Base-by-base conservation (phyloP, 2,888 invertebrate genomes). In the Callosobruchus maculatus region DNA sequence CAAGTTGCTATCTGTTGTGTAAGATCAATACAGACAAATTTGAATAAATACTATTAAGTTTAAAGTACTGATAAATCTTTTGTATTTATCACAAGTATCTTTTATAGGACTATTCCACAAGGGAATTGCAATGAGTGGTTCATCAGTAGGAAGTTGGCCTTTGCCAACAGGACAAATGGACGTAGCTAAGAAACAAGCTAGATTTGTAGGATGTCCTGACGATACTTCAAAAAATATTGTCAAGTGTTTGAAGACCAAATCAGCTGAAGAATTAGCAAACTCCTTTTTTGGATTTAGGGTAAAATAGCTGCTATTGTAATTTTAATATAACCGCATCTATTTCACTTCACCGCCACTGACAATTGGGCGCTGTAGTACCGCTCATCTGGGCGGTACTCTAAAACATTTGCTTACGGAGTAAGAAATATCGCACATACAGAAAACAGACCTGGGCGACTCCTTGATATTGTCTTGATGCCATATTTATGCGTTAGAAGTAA, bases 101-200 rank as follows among this genome's bases (percentile, higher is more conserved):
- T 73, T 82, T 72, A 20, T 81, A 91, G 92, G 91, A 71, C 86
- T 94, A 0, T 94, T 94, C 84, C 93, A 94, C 82, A 89, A 91
- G 73, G 93, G 89, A 0, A 91, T 94, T 21, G 89, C 91, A 0
- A 91, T 92, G 90, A 93, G 93, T 80, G 93, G 91, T 0, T 89
- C 93, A 0, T 88, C 89, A 0, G 87, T 89, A 0, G 88, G 88
- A 0, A 90, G 91, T 70, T 88, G 88, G 83, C 87, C 89, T 0
- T 84, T 91, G 13, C 89, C 90, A 0, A 77, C 83, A 0, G 84
- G 92, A 76, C 92, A 92, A 81, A 82, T 89, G 21, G 83, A 89
- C 22, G 82, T 93, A 73, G 92, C 93, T 0, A 87, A 88, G 75
- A 90, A 89, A 77, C 92, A 93, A 81, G 93, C 93, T 0, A 84